A percentile compares a stretch with the other conserved stretches of the same genome.
Conservation (phyloP, 2,888 invertebrate genomes). For the Sympetrum striolatum region DNA sequence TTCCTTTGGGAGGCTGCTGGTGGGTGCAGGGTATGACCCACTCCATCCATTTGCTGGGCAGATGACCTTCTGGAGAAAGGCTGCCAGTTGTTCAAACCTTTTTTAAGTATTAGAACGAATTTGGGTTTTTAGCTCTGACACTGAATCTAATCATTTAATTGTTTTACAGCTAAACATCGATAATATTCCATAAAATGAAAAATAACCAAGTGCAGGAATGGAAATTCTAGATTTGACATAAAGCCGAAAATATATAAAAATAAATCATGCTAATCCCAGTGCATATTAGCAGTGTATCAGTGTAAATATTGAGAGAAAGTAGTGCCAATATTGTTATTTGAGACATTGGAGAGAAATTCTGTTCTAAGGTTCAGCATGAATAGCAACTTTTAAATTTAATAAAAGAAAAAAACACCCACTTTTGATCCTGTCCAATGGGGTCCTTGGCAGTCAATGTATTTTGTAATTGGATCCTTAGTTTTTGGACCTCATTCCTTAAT, state of each 20-base stretch:
- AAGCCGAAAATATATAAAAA: too few relatives aligned
- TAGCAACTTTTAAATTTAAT: too few relatives aligned
- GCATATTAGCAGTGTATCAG: too few relatives aligned
- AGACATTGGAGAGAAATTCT: too few relatives aligned
- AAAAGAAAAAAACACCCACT: neutral
- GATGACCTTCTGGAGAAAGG: constrained; percentile 1
- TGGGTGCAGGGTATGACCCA: neutral
- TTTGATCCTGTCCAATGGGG: neutral
- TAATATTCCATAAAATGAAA: too few relatives aligned
- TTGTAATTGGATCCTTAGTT: constrained; percentile 12
- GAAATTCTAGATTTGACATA: too few relatives aligned
- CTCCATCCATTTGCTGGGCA: constrained; percentile 2
- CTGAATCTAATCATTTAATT: neutral
- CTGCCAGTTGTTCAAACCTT: constrained; percentile 16
- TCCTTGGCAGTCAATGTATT: neutral
- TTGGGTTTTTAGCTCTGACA: neutral
- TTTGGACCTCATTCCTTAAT: constrained; percentile 9
- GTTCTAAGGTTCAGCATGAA: too few relatives aligned
- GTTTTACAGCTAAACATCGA: too few relatives aligned
- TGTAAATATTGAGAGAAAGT: too few relatives aligned
- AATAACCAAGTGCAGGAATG: too few relatives aligned
- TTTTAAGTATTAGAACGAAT: neutral
- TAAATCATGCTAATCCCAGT: too few relatives aligned
- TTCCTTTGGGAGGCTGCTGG: neutral
- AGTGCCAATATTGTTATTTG: too few relatives aligned